Evolutionary conservation across 1,140 invertebrate genomes (phyloP), one percentile per base, ranked within the genome.

Genomic region (Catajapyx aquilonaris): DNA sequence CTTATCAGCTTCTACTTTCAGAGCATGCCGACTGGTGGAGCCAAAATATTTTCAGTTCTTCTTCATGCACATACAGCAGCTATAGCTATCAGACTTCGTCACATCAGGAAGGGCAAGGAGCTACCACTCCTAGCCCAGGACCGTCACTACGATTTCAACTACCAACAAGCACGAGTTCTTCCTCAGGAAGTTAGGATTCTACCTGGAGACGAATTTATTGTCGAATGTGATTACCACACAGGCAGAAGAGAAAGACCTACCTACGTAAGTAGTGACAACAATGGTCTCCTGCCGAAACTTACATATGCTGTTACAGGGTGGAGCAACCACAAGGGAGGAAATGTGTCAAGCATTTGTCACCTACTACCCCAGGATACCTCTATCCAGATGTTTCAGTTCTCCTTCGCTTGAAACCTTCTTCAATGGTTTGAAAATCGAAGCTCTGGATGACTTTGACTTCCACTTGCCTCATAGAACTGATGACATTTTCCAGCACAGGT

Each of bases 1-100:
- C 7, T 28, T n/a, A n/a, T n/a, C n/a, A n/a, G n/a, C n/a, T n/a
- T 49, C 17, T 39, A 39, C 46, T 58, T 52, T 3, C 52, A 81
- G 76, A 70, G 76, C 46, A 68, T 84, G 47, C 77, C 79, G 0
- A 62, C 70, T 33, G 62, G 69, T 16, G 81, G 81, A 1, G 73
- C 86, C 10, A 79, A 79, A 49, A 65, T 85, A 1, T 69, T 83
- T 1, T 81, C 77, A 1, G 80, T 81, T 1, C 58, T 80, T 1
- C 52, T 85, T 3, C 81, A 86, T 48, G 78, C 79, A 0, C 81
- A 85, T 53, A 57, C 76, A 16, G 73, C 76, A 13, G 81, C 77
- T 7, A 66, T 68, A 31, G 73, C 73, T 49, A 66, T 88, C 42
- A 70, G 68, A 11, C 52, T 87, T 15, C 69, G 79, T 31, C 81